Evolutionary conservation across 1,140 invertebrate species (phyloP).

Genomic region (Andrena cerasifolii): DNA sequence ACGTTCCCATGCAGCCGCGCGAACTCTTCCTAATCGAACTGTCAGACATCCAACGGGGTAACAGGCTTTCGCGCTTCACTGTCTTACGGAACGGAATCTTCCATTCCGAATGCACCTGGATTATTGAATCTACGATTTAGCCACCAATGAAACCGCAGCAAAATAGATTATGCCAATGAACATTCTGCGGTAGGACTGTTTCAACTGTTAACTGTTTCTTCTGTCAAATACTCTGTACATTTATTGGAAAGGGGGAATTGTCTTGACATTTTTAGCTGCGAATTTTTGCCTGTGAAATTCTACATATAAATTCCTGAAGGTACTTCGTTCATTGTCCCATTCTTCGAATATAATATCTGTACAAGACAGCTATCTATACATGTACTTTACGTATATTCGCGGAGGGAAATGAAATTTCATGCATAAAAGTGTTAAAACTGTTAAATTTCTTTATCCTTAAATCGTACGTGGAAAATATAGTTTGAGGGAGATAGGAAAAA

Average conservation of each 20-base stretch:
- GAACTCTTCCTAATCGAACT: slow-evolving; percentile 31
- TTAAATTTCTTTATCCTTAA: too few relatives aligned
- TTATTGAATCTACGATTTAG: slow-evolving; percentile 8
- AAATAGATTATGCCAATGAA: neutral
- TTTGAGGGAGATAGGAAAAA: too few relatives aligned
- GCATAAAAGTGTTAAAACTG: too few relatives aligned
- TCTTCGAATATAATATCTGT: neutral
- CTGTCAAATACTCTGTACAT: too few relatives aligned
- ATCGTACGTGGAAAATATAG: too few relatives aligned
- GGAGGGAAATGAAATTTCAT: too few relatives aligned
- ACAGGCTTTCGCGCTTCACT: neutral
- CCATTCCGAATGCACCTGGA: neutral
- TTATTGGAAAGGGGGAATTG: too few relatives aligned
- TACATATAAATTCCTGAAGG: slow-evolving; percentile 3
- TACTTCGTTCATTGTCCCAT: neutral
- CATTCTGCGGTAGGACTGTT: neutral
- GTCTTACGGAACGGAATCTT: slow-evolving; percentile 7
- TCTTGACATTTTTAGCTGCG: slow-evolving; percentile 3
- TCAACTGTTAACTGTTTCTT: neutral
- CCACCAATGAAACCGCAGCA: neutral
- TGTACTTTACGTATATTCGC: too few relatives aligned
- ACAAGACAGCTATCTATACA: too few relatives aligned
- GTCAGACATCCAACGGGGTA: slow-evolving; percentile 12
- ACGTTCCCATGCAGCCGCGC: neutral
- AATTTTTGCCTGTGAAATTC: slow-evolving; percentile 17